phyloP scores from a whole-genome alignment of 2,113 vertebrate species.

The Melanotaenia duboulayi region DNA sequence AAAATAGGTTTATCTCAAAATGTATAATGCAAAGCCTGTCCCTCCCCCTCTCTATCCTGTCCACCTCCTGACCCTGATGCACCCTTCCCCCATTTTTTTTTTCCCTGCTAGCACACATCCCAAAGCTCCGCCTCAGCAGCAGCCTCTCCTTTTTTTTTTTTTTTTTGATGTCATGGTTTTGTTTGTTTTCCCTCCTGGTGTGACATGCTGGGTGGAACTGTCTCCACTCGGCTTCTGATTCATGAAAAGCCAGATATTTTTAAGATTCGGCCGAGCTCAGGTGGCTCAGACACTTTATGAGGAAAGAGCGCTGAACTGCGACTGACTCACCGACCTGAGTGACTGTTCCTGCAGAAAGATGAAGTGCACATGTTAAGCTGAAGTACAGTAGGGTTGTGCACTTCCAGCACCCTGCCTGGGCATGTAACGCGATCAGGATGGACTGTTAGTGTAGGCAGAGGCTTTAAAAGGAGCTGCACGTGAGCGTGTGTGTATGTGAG shows the following conservation, averaged over 20 bases:
- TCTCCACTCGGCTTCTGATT: slow-evolving; percentile 39
- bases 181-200: slow-evolving; percentile 62
- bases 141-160: slow-evolving; percentile 56
- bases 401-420: slow-evolving; percentile 52
- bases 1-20: slow-evolving; percentile 46
- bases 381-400: slow-evolving; percentile 52
- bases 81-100: slow-evolving; percentile 44
- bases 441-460: slow-evolving; percentile 55
- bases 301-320: slow-evolving; percentile 37
- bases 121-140: slow-evolving; percentile 61
- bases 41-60: slow-evolving; percentile 37
- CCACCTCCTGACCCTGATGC: slow-evolving; percentile 66
- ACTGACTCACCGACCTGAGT: slow-evolving; percentile 43
- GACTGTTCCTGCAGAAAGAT: slow-evolving; percentile 22
- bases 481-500: slow-evolving; percentile 35
- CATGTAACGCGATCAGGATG: slow-evolving; percentile 58
- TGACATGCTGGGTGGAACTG: slow-evolving; percentile 56
- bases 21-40: slow-evolving; percentile 46
- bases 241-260: slow-evolving; percentile 66
- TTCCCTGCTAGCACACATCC: slow-evolving; percentile 47
- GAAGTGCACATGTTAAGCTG: slow-evolving; percentile 37
- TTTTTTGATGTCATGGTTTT: slow-evolving; percentile 66
- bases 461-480: slow-evolving; percentile 46
- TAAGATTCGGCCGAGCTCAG: slow-evolving; percentile 54
- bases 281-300: slow-evolving; percentile 31